These are phyloP conservation scores for Athalia rosae DNA, from an alignment of 2,888 invertebrate species.

Conservation along the genomic window DNA sequence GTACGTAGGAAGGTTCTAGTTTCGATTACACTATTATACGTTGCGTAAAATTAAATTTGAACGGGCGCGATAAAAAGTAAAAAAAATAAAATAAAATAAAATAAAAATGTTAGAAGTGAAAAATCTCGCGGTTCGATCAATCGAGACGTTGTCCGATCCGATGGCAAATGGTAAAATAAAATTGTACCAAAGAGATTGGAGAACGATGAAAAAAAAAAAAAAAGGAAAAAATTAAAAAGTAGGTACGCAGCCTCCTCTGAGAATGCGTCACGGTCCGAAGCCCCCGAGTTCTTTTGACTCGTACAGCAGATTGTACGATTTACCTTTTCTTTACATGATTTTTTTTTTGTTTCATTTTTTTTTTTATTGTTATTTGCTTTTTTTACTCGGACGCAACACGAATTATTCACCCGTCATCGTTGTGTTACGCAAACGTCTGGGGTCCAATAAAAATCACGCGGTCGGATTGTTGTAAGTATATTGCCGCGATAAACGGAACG, in stretches of 20 bases:
- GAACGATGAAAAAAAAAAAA: neutral
- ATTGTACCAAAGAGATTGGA: no score
- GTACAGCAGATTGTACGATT: neutral
- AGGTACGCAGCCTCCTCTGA: neutral
- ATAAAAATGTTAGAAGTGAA: neutral
- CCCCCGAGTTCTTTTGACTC: conserved; percentile 6
- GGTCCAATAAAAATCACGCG: no score
- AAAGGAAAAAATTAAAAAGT: neutral
- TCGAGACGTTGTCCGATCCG: no score
- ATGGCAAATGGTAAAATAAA: no score
- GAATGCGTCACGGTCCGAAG: conserved; percentile 23
- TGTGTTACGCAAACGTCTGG: no score
- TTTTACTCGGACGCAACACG: no score
- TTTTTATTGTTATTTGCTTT: neutral
- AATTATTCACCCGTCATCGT: no score
- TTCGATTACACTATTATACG: neutral
- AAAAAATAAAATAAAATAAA: neutral
- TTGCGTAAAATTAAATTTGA: conserved; percentile 10
- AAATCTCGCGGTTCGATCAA: neutral
- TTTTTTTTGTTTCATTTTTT: conserved; percentile 3
- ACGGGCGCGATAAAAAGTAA: neutral
- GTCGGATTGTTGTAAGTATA: no score
- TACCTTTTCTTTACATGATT: conserved; percentile 13
- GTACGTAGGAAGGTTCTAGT: neutral
- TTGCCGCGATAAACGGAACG: no score